Evolutionary conservation across 2,113 vertebrate genomes (phyloP).

Genomic region (Mesoclemmys tuberculata): DNA sequence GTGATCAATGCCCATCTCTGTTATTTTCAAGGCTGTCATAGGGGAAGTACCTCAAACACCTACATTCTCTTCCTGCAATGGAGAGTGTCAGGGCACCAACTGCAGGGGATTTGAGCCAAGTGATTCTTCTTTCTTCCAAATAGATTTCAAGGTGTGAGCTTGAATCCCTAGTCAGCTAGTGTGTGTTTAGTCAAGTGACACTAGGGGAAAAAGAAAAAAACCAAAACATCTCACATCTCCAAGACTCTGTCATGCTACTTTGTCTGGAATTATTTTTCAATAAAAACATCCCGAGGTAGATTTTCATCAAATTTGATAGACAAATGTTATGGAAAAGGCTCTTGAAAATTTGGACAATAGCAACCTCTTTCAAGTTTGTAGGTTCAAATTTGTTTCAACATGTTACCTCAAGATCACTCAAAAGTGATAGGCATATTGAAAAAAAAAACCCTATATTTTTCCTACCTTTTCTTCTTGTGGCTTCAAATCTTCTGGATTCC

Average conservation of each 20-base stretch:
- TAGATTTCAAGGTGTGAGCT: not conserved
- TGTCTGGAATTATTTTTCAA: not conserved
- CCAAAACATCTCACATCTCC: not conserved
- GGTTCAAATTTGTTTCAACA: constrained; percentile 18
- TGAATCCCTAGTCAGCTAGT: not conserved
- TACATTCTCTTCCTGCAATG: not conserved
- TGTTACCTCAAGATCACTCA: constrained; percentile 8
- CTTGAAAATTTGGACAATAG: constrained; percentile 18
- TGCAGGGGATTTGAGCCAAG: not conserved
- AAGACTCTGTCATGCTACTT: not conserved
- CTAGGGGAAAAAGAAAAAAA: not conserved
- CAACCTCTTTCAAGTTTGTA: not conserved
- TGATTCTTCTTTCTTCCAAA: not conserved
- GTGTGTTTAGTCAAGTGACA: not conserved
- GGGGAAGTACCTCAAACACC: constrained; percentile 31
- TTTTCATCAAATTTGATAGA: not conserved
- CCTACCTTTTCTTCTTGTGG: constrained; percentile 83
- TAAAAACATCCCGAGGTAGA: not conserved
- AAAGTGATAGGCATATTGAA: constrained; percentile 20
- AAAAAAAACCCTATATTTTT: not conserved
- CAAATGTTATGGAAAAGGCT: not conserved
- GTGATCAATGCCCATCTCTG: too few relatives aligned
- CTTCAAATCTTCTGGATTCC: constrained; percentile 76
- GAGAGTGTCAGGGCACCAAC: not conserved
- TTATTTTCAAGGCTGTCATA: not conserved